Percentiles rank a stretch among this genome's conserved stretches.
Evolutionary conservation across 2,888 invertebrate species (phyloP).

Genomic region (Thysanoteuthis rhombus): DNA sequence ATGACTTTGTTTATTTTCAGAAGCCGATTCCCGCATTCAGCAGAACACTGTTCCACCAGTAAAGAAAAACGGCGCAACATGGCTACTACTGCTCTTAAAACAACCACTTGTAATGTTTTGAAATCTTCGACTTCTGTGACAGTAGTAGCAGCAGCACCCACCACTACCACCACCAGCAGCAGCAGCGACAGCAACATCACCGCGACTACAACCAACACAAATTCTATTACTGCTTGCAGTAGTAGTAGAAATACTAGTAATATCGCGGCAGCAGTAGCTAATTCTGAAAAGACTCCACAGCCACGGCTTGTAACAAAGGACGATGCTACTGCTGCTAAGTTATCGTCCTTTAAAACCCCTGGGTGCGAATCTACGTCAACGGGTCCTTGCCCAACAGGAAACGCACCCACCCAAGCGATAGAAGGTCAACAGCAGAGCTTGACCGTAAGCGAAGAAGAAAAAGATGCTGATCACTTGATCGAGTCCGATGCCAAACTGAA

Average conservation of each 20-base stretch:
- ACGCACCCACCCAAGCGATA: background rate
- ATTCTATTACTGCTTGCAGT: background rate
- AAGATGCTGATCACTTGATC: background rate
- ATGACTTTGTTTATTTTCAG: background rate
- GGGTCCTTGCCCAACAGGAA: background rate
- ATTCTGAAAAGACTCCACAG: background rate
- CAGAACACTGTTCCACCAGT: background rate
- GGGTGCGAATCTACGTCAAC: background rate
- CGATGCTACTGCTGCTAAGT: background rate
- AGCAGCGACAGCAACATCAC: constrained; percentile 16
- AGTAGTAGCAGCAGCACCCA: background rate
- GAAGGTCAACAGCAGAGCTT: background rate
- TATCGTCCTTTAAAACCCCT: background rate
- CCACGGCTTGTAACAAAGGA: background rate
- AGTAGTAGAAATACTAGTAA: background rate
- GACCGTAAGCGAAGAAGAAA: background rate
- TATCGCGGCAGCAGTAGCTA: background rate
- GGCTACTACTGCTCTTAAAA: constrained; percentile 12
- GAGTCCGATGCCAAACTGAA: background rate
- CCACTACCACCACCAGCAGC: background rate
- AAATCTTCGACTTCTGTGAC: constrained; percentile 17
- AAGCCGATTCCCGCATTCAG: background rate
- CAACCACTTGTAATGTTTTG: constrained; percentile 12
- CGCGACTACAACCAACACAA: background rate
- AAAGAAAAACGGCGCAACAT: background rate